These are phyloP conservation scores for Piscicola geometra DNA, from an alignment of 2,888 invertebrate species.

Conservation along the genomic window DNA sequence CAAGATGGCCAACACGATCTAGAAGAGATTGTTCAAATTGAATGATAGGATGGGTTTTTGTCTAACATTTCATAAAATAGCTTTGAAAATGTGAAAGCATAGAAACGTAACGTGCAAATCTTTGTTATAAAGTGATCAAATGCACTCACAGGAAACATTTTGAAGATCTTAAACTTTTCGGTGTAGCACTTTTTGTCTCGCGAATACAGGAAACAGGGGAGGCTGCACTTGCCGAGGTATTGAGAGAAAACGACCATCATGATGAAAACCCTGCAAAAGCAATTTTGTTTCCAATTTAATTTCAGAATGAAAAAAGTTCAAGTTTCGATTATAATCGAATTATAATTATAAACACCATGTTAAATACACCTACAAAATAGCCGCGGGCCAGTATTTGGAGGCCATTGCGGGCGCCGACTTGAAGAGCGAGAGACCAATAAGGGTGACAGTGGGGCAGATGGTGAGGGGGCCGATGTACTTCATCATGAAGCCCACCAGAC, in stretches of 20 bases:
- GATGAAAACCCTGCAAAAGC: slow-evolving; percentile 55
- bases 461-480: slow-evolving; percentile 76
- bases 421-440: slow-evolving; percentile 77
- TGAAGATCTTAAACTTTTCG: slow-evolving; percentile 68
- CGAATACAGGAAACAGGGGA: slow-evolving; percentile 49
- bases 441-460: slow-evolving; percentile 75
- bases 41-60: background rate
- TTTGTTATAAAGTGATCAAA: too few relatives aligned
- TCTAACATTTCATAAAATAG: background rate
- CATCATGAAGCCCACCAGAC: slow-evolving; percentile 70
- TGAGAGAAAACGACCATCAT: slow-evolving; percentile 64
- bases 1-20: slow-evolving; percentile 50
- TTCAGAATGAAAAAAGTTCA: background rate
- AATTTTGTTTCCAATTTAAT: background rate
- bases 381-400: slow-evolving; percentile 76
- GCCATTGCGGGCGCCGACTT: slow-evolving; percentile 76
- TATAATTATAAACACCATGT: background rate
- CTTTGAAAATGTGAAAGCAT: too few relatives aligned
- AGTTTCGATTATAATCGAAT: background rate
- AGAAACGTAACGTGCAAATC: too few relatives aligned
- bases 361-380: slow-evolving; percentile 65
- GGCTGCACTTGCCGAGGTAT: slow-evolving; percentile 46
- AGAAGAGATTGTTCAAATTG: slow-evolving; percentile 16
- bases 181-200: slow-evolving; percentile 62
- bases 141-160: slow-evolving; percentile 73